Evolutionary conservation across 30 jellyfish, hydroid and myxozoan genomes (phyloP).

Genomic region (Turritopsis rubra): DNA sequence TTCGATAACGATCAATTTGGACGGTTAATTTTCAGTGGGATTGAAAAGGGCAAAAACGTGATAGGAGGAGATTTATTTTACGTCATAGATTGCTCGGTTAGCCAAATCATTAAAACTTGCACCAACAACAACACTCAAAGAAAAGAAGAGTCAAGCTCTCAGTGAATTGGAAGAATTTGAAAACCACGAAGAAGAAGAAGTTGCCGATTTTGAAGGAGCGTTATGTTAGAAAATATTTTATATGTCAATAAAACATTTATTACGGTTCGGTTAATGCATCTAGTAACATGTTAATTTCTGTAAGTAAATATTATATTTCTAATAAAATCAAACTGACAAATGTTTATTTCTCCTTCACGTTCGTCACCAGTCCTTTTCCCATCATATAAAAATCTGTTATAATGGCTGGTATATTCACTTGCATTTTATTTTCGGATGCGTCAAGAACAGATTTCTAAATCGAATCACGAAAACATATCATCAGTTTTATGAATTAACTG

Average conservation of each 20-base stretch:
- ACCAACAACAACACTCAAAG: not conserved
- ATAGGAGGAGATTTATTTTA: not conserved
- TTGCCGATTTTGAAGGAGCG: not conserved
- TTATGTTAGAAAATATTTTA: too few species aligned
- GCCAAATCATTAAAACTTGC: not conserved
- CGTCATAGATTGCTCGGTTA: slow-evolving; percentile 3
- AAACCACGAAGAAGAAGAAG: not conserved
- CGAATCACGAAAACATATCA: too few species aligned
- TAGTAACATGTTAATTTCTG: not conserved
- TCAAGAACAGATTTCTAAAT: not conserved
- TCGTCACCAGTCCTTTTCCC: slow-evolving; percentile 72
- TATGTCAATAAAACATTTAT: too few species aligned
- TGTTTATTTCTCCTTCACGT: slow-evolving; percentile 15
- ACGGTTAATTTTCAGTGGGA: too few species aligned
- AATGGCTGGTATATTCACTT: slow-evolving; percentile 67
- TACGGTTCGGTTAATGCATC: not conserved
- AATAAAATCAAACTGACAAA: not conserved
- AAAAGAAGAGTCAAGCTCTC: not conserved
- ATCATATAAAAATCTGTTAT: slow-evolving; percentile 52
- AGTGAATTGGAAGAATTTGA: slow-evolving; percentile 5
- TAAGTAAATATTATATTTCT: not conserved
- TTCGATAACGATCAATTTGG: too few species aligned
- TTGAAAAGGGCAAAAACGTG: too few species aligned
- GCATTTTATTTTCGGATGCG: slow-evolving; percentile 24
- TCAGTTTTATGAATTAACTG: too few species aligned